phyloP scores from a whole-genome alignment of 2,797 vertebrate species.

The Poliocrania exsul region DNA sequence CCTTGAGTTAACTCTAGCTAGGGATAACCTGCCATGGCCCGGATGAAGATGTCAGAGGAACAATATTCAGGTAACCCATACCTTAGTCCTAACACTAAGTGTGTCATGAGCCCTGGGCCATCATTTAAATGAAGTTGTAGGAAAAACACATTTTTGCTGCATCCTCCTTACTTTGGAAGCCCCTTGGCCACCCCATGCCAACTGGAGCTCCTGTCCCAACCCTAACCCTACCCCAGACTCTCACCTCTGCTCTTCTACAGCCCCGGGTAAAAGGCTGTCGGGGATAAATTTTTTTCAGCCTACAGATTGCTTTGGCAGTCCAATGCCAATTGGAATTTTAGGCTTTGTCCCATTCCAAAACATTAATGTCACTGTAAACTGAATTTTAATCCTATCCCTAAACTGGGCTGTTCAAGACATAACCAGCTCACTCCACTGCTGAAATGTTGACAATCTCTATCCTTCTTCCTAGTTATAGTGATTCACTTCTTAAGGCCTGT shows the following conservation, averaged over 20 bases:
- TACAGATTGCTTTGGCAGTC: not conserved
- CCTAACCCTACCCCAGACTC: not conserved
- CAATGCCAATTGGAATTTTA: rapidly evolving
- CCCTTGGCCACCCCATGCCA: not conserved
- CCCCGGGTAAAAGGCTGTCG: not conserved
- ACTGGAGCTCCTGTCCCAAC: not conserved
- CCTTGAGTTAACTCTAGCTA: not conserved
- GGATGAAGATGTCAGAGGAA: not conserved
- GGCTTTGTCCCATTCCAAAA: not conserved
- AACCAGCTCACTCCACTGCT: not conserved
- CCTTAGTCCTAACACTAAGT: not conserved
- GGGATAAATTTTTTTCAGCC: not conserved
- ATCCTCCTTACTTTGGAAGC: not conserved
- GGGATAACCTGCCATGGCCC: not conserved
- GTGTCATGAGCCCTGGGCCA: not conserved
- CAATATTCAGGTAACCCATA: not conserved
- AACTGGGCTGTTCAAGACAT: not conserved
- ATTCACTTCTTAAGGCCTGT: not conserved
- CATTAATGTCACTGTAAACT: not conserved
- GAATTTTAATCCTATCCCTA: not conserved
- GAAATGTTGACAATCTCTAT: not conserved
- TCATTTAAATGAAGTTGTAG: not conserved
- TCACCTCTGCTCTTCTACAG: not conserved
- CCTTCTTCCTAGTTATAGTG: not conserved
- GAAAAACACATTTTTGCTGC: not conserved